Evolutionary conservation across 2,888 invertebrate species (phyloP), one percentile per base, ranked within the genome.

Genomic region (Empis stercorea): DNA sequence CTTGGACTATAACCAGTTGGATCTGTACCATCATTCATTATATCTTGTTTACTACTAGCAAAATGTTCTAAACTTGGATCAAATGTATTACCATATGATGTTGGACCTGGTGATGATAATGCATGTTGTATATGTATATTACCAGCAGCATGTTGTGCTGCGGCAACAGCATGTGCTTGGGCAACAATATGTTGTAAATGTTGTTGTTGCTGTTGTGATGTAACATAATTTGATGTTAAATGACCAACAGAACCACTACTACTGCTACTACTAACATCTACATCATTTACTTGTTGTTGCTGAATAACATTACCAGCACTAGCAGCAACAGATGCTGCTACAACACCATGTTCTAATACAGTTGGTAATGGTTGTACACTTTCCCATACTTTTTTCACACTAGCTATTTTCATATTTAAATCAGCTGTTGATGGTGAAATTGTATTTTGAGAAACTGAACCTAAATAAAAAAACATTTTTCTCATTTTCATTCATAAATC

Each of bases 331-430:
- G 49, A 52, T 10, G 48, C 49, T 6, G 49, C 49, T 47, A 70
- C 67, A 10, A 55, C 49, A 32, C 51, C 51, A 55, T 75, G 75
- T 59, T 82, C 81, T 16, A 76, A 76, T 15, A 79, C 80, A 1
- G 80, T 78, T 14, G 81, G 79, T 80, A 80, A 82, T 5, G 75
- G 71, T 11, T 75, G 71, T 2, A 72, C 72, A 53, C 66, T 76
- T 61, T 88, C 87, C 87, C 87, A 88, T 15, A 85, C 84, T 59
- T 72, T 64, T 69, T 94, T 94, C 40, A 93, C 93, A 53, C 91
- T 88, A 34, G 91, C 91, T 57, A 94, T 93, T 73, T 94, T 94
- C 71, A 88, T 79, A 71, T 91, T 91, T 55, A 94, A 78, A 68
- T 94, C 94, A 36, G 91, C 91, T 36, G 89, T 86, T 53, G 86